Base-by-base conservation (phyloP, 2,797 vertebrate species). In the Gila robusta region DNA sequence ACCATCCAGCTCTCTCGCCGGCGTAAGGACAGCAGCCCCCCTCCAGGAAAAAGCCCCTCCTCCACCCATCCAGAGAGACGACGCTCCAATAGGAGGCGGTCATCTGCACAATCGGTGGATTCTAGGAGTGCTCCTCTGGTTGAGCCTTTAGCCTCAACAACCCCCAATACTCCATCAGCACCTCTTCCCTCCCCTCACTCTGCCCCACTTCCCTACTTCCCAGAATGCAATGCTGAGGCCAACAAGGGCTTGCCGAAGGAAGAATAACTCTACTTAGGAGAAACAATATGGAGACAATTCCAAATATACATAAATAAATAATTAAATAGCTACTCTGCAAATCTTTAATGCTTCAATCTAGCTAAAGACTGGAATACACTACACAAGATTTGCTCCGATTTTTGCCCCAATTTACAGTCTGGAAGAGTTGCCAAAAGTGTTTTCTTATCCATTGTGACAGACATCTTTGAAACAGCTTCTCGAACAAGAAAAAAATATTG, bases 1-100 rank as follows among this genome's bases (percentile, higher is more conserved):
- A 95, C 91, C 52, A 95, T 98, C 86, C 96, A 96, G 91, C 92
- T 97, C 92, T 86, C 92, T 91, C 94, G 90, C 86, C 94, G 87
- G 82, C 90, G 90, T 84, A 95, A 92, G 41, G 73, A 87, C 72
- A 87, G 79, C 89, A 80, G 16, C 78, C 89, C 92, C 59, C 76
- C 87, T 9, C 54, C 90, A 67, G 64, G 28, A 47, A 82, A 88
- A 79, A 82, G 72, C 66, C 74, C 87, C 11, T 88, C 81, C 62
- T 86, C 89, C 1, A 32, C 66, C 89, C 88, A 5, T 71, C 85
- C 9, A 84, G 89, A 86, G 41, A 89, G 17, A 78, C 74, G 77
- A 32, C 59, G 19, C 62, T 86, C 82, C 10, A 72, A 62, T 35
- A 81, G 74, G 84, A 54, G 4, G 76, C 84, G 7, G 78, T 77